phyloP scores from a whole-genome alignment of 30 jellyfish, hydroid and myxozoan genomes.

The Aurelia coerulea region DNA sequence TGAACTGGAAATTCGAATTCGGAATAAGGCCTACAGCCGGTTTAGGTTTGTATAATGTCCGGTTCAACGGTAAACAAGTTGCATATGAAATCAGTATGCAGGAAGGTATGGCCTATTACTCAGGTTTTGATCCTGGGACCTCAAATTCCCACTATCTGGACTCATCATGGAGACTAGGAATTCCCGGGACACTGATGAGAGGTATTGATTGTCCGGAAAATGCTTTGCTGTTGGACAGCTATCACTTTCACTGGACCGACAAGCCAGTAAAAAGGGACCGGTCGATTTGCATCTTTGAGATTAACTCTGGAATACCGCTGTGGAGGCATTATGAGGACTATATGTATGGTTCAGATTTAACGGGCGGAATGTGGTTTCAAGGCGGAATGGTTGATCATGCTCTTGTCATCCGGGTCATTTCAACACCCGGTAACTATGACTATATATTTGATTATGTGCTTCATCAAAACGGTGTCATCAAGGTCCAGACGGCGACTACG shows the following conservation, averaged over 20 bases:
- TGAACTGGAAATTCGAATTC: slow-evolving; percentile 60
- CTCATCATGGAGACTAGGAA: slow-evolving; percentile 54
- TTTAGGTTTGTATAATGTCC: slow-evolving; percentile 47
- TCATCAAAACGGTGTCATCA: slow-evolving; percentile 67
- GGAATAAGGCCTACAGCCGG: slow-evolving; percentile 56
- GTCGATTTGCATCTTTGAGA: slow-evolving; percentile 69
- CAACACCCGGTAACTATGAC: slow-evolving; percentile 73
- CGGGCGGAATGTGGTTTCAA: slow-evolving; percentile 26
- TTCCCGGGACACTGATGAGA: slow-evolving; percentile 25
- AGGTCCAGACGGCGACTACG: slow-evolving; percentile 57
- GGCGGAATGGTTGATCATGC: slow-evolving; percentile 75
- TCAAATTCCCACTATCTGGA: slow-evolving; percentile 56
- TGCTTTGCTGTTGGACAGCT: slow-evolving; percentile 41
- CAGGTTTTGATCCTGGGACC: slow-evolving; percentile 46
- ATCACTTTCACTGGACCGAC: slow-evolving; percentile 7
- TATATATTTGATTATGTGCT: slow-evolving; percentile 52
- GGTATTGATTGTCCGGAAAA: slow-evolving; percentile 73
- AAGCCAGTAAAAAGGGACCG: slow-evolving; percentile 49
- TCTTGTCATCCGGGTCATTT: slow-evolving; percentile 42
- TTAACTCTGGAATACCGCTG: slow-evolving; percentile 54
- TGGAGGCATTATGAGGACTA: slow-evolving; percentile 72
- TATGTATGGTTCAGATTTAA: background rate
- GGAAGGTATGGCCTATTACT: slow-evolving; percentile 62
- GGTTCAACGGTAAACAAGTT: slow-evolving; percentile 42
- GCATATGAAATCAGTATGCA: slow-evolving; percentile 78